Conservation (phyloP, 1,140 invertebrate genomes). For the Stegodyphus dumicola region DNA sequence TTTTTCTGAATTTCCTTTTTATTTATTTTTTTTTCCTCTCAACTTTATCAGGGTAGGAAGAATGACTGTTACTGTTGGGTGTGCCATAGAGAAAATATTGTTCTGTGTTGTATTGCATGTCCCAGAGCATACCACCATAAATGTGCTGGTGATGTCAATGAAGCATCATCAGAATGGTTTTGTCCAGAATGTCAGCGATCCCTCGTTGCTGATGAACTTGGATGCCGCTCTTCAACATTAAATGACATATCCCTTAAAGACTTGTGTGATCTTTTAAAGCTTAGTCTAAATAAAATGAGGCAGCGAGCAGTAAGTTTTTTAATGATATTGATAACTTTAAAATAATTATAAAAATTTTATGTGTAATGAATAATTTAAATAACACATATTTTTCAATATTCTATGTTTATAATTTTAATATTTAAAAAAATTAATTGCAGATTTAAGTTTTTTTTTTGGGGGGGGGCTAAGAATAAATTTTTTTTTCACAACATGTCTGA, state of each 20-base stretch:
- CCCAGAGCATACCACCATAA: slow-evolving; percentile 85
- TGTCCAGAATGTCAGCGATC: slow-evolving; percentile 87
- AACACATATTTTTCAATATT: too few relatives aligned
- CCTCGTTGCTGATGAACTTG: slow-evolving; percentile 81
- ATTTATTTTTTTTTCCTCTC: too few relatives aligned
- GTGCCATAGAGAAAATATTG: slow-evolving; percentile 76
- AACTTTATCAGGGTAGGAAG: slow-evolving; percentile 65
- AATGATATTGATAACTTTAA: too few relatives aligned
- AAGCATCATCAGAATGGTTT: slow-evolving; percentile 78
- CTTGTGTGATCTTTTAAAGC: slow-evolving; percentile 79
- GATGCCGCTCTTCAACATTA: slow-evolving; percentile 78
- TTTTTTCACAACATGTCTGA: too few relatives aligned
- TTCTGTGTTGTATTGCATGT: slow-evolving; percentile 80
- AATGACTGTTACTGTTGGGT: slow-evolving; percentile 89
- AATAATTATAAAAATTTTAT: too few relatives aligned
- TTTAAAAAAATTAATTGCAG: too few relatives aligned
- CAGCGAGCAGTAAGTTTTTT: slow-evolving; percentile 75
- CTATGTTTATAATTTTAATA: too few relatives aligned
- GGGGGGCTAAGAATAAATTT: too few relatives aligned
- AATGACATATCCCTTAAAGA: slow-evolving; percentile 78
- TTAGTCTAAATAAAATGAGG: slow-evolving; percentile 80
- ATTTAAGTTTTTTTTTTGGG: too few relatives aligned
- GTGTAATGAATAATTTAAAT: too few relatives aligned
- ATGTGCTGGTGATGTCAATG: slow-evolving; percentile 71
- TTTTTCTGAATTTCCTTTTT: too few relatives aligned